phyloP scores from a whole-genome alignment of 2,888 invertebrate genomes.

The Orthonevra nobilis region DNA sequence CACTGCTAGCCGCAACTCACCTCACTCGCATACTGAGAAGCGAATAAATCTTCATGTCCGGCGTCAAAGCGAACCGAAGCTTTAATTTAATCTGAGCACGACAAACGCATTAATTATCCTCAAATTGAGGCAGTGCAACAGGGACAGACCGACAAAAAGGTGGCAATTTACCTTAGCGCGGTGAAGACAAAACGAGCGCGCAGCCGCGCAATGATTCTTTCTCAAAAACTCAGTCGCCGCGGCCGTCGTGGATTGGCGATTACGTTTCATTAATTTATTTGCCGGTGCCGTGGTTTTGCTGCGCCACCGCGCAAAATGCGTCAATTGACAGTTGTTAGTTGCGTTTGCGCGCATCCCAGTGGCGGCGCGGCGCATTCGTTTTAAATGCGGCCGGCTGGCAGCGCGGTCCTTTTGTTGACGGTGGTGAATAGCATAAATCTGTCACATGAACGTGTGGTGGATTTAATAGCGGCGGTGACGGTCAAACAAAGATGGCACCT shows the following conservation, averaged over 20 bases:
- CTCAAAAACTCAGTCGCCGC: no score
- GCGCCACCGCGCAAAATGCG: slow-evolving; percentile 48
- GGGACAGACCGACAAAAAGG: slow-evolving; percentile 63
- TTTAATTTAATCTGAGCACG: slow-evolving; percentile 69
- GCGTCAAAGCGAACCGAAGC: slow-evolving; percentile 59
- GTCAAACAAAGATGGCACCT: slow-evolving; percentile 63
- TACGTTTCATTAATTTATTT: slow-evolving; percentile 70
- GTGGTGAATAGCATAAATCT: slow-evolving; percentile 68
- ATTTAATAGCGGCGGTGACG: slow-evolving; percentile 63
- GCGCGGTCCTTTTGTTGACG: slow-evolving; percentile 58
- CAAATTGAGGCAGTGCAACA: slow-evolving; percentile 46
- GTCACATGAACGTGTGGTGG: slow-evolving; percentile 67
- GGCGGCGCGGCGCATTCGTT: slow-evolving; percentile 40
- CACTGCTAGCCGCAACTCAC: slow-evolving; percentile 50
- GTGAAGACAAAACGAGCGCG: slow-evolving; percentile 1
- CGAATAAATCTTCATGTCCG: slow-evolving; percentile 55
- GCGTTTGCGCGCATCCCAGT: slow-evolving; percentile 42
- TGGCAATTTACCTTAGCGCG: slow-evolving; percentile 49
- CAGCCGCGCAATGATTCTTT: slow-evolving; percentile 33
- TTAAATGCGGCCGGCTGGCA: no score
- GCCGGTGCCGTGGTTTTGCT: slow-evolving; percentile 18
- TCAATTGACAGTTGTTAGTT: slow-evolving; percentile 66
- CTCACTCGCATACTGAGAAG: slow-evolving; percentile 56
- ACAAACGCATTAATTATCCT: slow-evolving; percentile 70
- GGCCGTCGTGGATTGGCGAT: slow-evolving; percentile 66